Conservation (phyloP, 1,140 invertebrate species). For the Formica selysi region DNA sequence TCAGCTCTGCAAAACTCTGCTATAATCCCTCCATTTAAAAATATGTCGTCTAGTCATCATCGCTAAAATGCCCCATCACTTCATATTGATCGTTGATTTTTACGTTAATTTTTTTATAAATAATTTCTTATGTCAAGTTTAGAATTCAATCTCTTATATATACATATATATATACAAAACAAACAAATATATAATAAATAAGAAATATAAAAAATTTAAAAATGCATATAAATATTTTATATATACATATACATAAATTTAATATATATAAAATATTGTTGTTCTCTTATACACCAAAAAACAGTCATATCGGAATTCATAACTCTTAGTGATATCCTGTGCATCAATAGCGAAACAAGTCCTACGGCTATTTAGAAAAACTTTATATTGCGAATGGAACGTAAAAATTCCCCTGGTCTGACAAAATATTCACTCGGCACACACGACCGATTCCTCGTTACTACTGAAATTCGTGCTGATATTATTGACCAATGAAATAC, state of each 20-base stretch:
- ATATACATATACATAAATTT: not conserved
- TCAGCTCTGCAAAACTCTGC: not conserved
- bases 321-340: not conserved
- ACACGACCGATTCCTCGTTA: slow-evolving; percentile 35
- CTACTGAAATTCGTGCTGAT: slow-evolving; percentile 30
- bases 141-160: no score
- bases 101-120: no score
- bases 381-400: slow-evolving; percentile 27
- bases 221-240: no score
- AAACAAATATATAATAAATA: no score
- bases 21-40: slow-evolving; percentile 11
- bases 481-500: slow-evolving; percentile 43
- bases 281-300: slow-evolving; percentile 23
- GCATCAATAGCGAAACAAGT: not conserved
- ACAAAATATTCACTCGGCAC: not conserved
- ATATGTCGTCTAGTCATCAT: slow-evolving; percentile 23
- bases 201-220: no score
- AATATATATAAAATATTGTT: not conserved
- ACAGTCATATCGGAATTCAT: slow-evolving; percentile 15
- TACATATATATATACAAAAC: no score
- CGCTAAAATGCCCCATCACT: not conserved
- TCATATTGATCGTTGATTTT: no score
- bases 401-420: slow-evolving; percentile 23
- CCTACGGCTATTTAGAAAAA: not conserved
- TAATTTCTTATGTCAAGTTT: no score